phyloP scores from a whole-genome alignment of 2,888 invertebrate genomes.

The Miltochrista miniata region DNA sequence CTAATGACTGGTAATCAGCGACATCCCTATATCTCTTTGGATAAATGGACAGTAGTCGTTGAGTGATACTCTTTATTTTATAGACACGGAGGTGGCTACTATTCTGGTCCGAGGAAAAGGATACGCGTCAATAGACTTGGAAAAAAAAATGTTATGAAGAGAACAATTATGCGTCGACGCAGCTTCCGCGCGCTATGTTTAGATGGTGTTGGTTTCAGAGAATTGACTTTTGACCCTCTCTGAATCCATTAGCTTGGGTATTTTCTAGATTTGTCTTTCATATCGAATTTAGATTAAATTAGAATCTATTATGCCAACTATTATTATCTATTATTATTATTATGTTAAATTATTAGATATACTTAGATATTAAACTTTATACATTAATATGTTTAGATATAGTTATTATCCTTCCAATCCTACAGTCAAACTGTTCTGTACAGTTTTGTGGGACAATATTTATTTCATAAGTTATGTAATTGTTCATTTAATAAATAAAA shows the following conservation, averaged over 20 bases:
- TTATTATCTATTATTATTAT: too few relatives aligned
- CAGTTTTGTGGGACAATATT: too few relatives aligned
- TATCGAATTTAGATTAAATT: conserved; percentile 14
- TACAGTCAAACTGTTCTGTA: too few relatives aligned
- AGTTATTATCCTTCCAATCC: too few relatives aligned
- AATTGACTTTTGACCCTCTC: conserved; percentile 40
- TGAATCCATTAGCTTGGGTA: conserved; percentile 10
- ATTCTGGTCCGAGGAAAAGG: conserved; percentile 77
- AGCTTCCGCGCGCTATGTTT: conserved; percentile 70
- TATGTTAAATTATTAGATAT: too few relatives aligned
- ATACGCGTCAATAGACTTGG: conserved; percentile 76
- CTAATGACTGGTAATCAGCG: conserved; percentile 79
- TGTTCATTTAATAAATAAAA: too few relatives aligned
- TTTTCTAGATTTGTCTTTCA: background rate
- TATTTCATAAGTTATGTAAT: too few relatives aligned
- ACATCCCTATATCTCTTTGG: conserved; percentile 65
- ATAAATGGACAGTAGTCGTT: conserved; percentile 60
- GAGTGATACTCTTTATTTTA: conserved; percentile 81
- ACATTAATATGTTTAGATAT: too few relatives aligned
- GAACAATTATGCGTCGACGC: conserved; percentile 56
- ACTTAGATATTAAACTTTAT: too few relatives aligned
- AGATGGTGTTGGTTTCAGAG: conserved; percentile 63
- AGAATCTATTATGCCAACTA: background rate
- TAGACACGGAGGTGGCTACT: conserved; percentile 61
- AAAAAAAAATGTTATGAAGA: conserved; percentile 63